These are phyloP conservation scores for Synanthedon andrenaeformis DNA, from an alignment of 2,888 invertebrate genomes.

Conservation along the genomic window DNA sequence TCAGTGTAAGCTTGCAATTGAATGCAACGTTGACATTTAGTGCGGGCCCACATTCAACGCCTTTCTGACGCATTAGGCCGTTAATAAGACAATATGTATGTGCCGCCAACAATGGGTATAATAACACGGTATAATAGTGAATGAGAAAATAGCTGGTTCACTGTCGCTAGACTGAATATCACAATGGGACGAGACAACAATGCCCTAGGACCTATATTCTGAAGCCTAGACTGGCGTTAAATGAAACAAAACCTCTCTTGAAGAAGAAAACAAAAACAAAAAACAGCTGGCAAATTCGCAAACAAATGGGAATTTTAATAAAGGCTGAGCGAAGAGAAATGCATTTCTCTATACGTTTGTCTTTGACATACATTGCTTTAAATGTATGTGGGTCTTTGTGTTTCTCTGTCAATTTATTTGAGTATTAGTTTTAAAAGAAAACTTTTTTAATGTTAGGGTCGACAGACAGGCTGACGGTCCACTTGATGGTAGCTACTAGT, in stretches of 20 bases:
- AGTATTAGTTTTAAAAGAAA: no score
- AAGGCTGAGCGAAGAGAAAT: constrained; percentile 3
- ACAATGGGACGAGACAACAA: constrained; percentile 58
- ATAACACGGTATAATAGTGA: constrained; percentile 56
- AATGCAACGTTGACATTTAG: constrained; percentile 4
- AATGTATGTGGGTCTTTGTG: neutral
- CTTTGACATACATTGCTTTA: neutral
- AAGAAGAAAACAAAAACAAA: constrained; percentile 37
- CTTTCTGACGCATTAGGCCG: constrained; percentile 19
- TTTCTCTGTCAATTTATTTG: neutral
- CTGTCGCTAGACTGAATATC: constrained; percentile 42
- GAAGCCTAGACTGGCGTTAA: constrained; percentile 37
- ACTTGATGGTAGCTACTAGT: no score
- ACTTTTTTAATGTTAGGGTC: no score
- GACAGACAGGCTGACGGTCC: no score
- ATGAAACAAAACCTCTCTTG: constrained; percentile 55
- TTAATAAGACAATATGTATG: constrained; percentile 37
- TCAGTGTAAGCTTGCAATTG: neutral
- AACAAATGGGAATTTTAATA: constrained; percentile 22
- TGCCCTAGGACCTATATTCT: constrained; percentile 49
- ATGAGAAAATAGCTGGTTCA: constrained; percentile 63
- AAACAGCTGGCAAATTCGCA: constrained; percentile 33
- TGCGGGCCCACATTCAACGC: constrained; percentile 1
- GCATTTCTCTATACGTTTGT: neutral
- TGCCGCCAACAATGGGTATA: constrained; percentile 55